Conservation (phyloP, 1,140 invertebrate genomes). For the Drosophila sp. region DNA sequence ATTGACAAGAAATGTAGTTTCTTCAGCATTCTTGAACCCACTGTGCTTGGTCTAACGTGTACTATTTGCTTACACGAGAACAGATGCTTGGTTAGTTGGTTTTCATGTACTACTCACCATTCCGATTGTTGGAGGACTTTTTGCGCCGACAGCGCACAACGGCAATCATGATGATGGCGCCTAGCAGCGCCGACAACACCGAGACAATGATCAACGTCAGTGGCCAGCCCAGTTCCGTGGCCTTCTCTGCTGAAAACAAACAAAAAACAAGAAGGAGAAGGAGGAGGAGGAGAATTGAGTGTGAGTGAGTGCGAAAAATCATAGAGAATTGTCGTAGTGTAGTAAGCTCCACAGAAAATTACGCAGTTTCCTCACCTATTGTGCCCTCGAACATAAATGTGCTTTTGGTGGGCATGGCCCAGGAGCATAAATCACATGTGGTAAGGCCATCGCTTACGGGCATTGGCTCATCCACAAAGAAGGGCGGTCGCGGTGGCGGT, state of each 20-base stretch:
- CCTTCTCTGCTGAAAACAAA: constrained; percentile 77
- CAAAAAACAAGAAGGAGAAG: not conserved
- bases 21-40: not conserved
- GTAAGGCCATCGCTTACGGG: constrained; percentile 86
- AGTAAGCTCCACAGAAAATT: not conserved
- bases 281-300: not conserved
- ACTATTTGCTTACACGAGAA: constrained; percentile 17
- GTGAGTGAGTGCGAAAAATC: not conserved
- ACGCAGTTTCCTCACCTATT: constrained; percentile 67
- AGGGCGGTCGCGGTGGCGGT: constrained; percentile 87
- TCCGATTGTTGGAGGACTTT: constrained; percentile 81
- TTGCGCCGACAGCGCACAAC: constrained; percentile 83
- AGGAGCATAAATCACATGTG: constrained; percentile 89
- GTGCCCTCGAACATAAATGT: constrained; percentile 82
- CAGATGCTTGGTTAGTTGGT: constrained; percentile 3
- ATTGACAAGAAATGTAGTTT: not conserved
- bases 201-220: constrained; percentile 84
- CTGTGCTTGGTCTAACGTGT: constrained; percentile 10
- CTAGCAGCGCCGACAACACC: constrained; percentile 84
- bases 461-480: constrained; percentile 86
- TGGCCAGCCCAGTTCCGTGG: constrained; percentile 84
- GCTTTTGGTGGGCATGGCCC: constrained; percentile 85
- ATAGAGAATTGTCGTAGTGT: not conserved
- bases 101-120: constrained; percentile 74
- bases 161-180: constrained; percentile 84